A percentile compares a stretch with the other conserved stretches of the same genome.
Conservation (phyloP, 92 coral and sea anemone species). For the Ricordea florida region DNA sequence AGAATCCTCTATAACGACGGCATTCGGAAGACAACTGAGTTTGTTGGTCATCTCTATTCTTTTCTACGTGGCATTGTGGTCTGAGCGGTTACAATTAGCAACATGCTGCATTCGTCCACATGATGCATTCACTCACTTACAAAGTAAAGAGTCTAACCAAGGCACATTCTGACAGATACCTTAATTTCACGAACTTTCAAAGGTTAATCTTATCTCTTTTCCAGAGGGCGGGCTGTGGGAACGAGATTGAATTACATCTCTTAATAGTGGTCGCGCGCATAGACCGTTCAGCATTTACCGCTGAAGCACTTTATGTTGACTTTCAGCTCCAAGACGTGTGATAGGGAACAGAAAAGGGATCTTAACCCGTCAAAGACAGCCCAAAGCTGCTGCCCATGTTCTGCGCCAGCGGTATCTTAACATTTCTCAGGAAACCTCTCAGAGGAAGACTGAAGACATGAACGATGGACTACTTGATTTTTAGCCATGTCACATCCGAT, state of each 20-base stretch:
- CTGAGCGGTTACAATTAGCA: too few relatives aligned
- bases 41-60: too few relatives aligned
- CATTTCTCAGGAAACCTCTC: conserved; percentile 58
- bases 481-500: conserved; percentile 9
- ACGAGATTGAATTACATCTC: background rate
- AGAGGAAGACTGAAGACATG: conserved; percentile 58
- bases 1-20: background rate
- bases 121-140: too few relatives aligned
- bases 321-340: conserved; percentile 81
- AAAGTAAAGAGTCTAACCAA: too few relatives aligned
- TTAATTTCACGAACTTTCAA: too few relatives aligned
- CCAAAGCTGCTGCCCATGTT: conserved; percentile 95
- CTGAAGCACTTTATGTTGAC: background rate
- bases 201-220: too few relatives aligned
- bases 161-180: too few relatives aligned
- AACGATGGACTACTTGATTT: conserved; percentile 56
- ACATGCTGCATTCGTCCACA: too few relatives aligned
- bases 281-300: background rate
- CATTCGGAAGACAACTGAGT: too few relatives aligned
- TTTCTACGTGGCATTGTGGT: too few relatives aligned
- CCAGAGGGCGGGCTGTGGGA: background rate
- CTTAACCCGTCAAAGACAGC: conserved; percentile 92
- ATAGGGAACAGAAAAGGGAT: conserved; percentile 97
- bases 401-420: conserved; percentile 92
- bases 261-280: background rate